phyloP scores from a whole-genome alignment of 2,888 invertebrate species.

The Entomobrya proxima region DNA sequence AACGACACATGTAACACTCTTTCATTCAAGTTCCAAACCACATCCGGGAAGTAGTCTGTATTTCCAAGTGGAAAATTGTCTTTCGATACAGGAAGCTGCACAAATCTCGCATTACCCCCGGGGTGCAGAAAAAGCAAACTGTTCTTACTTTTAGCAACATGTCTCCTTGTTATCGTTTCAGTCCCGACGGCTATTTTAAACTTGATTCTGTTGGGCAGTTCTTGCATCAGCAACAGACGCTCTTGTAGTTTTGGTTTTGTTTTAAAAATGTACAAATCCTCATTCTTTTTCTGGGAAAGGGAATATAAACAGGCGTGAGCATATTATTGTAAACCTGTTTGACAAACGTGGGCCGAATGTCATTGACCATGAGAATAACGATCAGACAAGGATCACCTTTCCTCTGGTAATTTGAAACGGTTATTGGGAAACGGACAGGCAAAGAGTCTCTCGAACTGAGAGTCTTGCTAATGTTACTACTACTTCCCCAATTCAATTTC shows the following conservation, averaged over 20 bases:
- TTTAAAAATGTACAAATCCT: slow-evolving; percentile 64
- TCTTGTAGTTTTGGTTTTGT: slow-evolving; percentile 24
- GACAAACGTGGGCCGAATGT: slow-evolving; percentile 51
- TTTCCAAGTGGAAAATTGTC: slow-evolving; percentile 1
- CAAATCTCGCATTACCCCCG: slow-evolving; percentile 51
- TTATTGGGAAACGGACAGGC: slow-evolving; percentile 45
- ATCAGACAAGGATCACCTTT: slow-evolving; percentile 51
- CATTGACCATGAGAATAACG: slow-evolving; percentile 56
- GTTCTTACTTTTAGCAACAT: slow-evolving; percentile 30
- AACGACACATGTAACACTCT: slow-evolving; percentile 52
- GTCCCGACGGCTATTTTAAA: slow-evolving; percentile 59
- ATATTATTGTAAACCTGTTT: slow-evolving; percentile 49
- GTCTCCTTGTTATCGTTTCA: background rate
- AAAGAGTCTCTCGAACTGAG: background rate
- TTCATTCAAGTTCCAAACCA: slow-evolving; percentile 66
- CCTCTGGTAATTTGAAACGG: slow-evolving; percentile 48
- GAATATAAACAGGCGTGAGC: slow-evolving; percentile 61
- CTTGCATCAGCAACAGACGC: slow-evolving; percentile 49
- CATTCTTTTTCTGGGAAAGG: slow-evolving; percentile 63
- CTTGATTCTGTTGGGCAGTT: slow-evolving; percentile 54
- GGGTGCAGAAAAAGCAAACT: slow-evolving; percentile 55
- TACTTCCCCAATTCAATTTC: background rate
- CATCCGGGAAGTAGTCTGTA: slow-evolving; percentile 68
- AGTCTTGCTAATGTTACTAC: background rate
- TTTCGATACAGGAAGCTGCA: slow-evolving; percentile 8